A percentile compares a stretch with the other conserved stretches of the same genome.
Conservation (phyloP, 2,113 vertebrate genomes). For the Carollia perspicillata region DNA sequence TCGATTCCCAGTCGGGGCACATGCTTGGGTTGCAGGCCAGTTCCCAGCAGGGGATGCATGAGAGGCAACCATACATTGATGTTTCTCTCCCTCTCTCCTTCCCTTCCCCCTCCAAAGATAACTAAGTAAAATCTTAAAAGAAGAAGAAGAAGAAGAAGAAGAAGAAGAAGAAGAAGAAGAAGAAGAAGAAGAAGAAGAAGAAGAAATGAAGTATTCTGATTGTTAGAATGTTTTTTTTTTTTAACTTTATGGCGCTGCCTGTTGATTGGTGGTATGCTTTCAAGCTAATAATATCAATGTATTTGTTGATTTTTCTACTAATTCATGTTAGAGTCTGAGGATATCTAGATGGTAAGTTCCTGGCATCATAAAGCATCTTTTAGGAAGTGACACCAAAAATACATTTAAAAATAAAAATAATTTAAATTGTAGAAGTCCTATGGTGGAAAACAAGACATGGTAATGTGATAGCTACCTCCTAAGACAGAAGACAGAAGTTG, state of each 20-base stretch:
- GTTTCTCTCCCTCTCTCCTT: too few relatives aligned
- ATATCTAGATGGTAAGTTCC: background rate
- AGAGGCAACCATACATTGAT: too few relatives aligned
- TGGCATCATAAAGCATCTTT: background rate
- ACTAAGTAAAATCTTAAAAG: too few relatives aligned
- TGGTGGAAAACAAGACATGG: background rate
- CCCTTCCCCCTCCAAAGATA: too few relatives aligned
- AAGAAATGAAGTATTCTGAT: too few relatives aligned
- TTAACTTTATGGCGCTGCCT: background rate
- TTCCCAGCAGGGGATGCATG: too few relatives aligned
- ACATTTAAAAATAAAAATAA: background rate
- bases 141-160: too few relatives aligned
- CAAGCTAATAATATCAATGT: background rate
- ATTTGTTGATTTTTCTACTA: background rate
- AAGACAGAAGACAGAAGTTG: background rate
- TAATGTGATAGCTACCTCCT: background rate
- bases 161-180: too few relatives aligned
- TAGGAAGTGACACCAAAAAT: background rate
- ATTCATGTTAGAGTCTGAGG: background rate
- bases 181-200: too few relatives aligned
- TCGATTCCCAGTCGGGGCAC: too few relatives aligned
- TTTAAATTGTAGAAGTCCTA: background rate
- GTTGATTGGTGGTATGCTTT: background rate
- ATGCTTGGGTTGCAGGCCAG: too few relatives aligned
- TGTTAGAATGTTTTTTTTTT: too few relatives aligned